Evolutionary conservation across 2,113 vertebrate genomes (phyloP).

Genomic region (Manacus vitellinus): DNA sequence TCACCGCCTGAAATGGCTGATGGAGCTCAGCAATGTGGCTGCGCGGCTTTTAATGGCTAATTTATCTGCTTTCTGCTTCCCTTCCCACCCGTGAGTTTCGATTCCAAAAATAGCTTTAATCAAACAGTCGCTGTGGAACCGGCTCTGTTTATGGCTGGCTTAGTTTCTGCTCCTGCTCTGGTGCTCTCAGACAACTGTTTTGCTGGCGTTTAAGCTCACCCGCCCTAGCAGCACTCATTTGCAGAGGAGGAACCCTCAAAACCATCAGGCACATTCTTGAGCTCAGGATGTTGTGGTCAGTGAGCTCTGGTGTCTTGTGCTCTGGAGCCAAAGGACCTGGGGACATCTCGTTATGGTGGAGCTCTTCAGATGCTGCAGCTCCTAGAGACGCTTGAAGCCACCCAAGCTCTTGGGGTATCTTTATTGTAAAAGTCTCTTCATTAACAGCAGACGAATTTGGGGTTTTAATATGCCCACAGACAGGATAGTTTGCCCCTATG

Average conservation of each 20-base stretch:
- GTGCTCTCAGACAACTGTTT: background rate
- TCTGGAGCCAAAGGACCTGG: background rate
- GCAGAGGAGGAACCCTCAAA: background rate
- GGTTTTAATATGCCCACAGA: background rate
- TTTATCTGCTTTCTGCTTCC: constrained; percentile 30
- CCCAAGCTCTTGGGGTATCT: background rate
- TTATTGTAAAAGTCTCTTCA: background rate
- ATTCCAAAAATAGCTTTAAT: constrained; percentile 22
- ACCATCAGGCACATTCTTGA: background rate
- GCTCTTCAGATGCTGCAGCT: background rate
- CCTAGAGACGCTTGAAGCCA: background rate
- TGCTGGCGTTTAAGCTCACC: background rate
- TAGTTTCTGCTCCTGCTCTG: background rate
- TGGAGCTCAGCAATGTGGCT: background rate
- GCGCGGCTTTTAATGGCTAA: background rate
- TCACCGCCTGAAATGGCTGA: background rate
- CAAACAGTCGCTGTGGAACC: background rate
- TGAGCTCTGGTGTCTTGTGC: background rate
- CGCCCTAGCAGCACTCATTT: accelerated
- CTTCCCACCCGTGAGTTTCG: background rate
- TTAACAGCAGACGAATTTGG: background rate
- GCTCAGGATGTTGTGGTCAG: background rate
- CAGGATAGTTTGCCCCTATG: background rate
- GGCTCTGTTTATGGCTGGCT: background rate
- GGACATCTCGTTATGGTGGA: background rate